Base-by-base conservation (phyloP, 2,113 vertebrate genomes). In the Python bivittatus region DNA sequence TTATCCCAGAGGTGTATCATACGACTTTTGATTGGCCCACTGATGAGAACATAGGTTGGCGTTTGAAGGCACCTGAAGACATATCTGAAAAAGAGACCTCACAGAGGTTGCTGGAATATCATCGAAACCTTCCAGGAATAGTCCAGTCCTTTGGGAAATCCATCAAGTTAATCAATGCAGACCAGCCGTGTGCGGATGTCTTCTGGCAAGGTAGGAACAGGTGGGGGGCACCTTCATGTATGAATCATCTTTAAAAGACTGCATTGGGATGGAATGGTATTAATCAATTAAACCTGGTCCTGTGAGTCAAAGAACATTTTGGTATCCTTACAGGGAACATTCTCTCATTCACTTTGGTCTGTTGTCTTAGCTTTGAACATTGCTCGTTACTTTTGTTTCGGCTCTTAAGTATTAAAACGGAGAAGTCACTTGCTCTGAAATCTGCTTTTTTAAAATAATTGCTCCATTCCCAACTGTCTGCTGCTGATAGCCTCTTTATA, bases 171-270 rank as follows among this genome's bases (percentile, higher is more conserved):
- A 91, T 99, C 96, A 98, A 97, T 13, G 97, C 98, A 0, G 98
- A 99, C 97, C 99, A 99, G 93, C 98, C 98, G 0, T 98, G 97
- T 0, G 4, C 97, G 57, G 98, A 99, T 8, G 97, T 99, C 91
- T 98, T 98, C 93, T 98, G 97, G 0, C 98, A 99, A 95, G 98
- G 99, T 99, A 94, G 96, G n/a, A 27, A 0, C 17, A 0, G 84
- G 2, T 27, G 0, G 27, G 27, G 1, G 6, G 1, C 0, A 52
- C 38, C 10, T 42, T 84, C 20, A 1, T 4, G 20, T 15, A 20
- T 23, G 48, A 56, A 56, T 42, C 13, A 5, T 27, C 53, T 25
- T 57, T 15, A 57, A 53, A 89, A 25, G 44, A 53, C 29, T 53
- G 44, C 27, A 4, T 20, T 57, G 10, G 85, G 1, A 38, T 12